A percentile compares a stretch with the other conserved stretches of the same genome.
Evolutionary conservation across 2,113 vertebrate species (phyloP).

Genomic region (Gopherus evgoodei): DNA sequence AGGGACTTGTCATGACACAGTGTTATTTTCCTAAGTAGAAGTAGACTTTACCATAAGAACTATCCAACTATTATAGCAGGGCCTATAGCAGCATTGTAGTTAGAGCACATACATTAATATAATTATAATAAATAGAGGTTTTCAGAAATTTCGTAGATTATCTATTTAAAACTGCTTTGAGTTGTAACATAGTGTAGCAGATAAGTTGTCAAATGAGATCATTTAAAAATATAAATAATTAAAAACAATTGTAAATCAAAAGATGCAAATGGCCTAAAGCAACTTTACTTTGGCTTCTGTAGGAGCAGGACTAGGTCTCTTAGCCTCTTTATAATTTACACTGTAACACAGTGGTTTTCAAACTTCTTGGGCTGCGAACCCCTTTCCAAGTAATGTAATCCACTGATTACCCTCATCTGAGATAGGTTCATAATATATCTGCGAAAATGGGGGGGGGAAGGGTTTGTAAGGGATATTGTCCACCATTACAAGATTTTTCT

Average conservation of each 20-base stretch:
- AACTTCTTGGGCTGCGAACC: too few species aligned
- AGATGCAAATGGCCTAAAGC: background rate
- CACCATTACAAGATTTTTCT: too few species aligned
- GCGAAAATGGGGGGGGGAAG: too few species aligned
- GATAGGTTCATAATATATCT: too few species aligned
- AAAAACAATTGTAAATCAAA: background rate
- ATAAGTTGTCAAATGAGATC: background rate
- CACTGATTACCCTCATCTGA: too few species aligned
- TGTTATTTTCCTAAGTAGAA: background rate
- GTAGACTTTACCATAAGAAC: background rate
- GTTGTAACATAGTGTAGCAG: background rate
- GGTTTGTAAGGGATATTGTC: too few species aligned
- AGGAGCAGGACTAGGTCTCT: background rate
- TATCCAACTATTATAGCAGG: background rate
- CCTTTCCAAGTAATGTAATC: too few species aligned
- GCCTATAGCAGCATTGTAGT: background rate
- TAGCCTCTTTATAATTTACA: background rate
- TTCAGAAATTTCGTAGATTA: background rate
- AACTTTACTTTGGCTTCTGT: background rate
- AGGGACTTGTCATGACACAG: background rate
- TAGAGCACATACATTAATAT: background rate
- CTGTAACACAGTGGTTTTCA: background rate
- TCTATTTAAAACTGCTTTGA: background rate
- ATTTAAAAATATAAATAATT: background rate
- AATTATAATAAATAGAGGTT: background rate